Base-by-base conservation (phyloP, 2,888 invertebrate species). In the Spodoptera picta region DNA sequence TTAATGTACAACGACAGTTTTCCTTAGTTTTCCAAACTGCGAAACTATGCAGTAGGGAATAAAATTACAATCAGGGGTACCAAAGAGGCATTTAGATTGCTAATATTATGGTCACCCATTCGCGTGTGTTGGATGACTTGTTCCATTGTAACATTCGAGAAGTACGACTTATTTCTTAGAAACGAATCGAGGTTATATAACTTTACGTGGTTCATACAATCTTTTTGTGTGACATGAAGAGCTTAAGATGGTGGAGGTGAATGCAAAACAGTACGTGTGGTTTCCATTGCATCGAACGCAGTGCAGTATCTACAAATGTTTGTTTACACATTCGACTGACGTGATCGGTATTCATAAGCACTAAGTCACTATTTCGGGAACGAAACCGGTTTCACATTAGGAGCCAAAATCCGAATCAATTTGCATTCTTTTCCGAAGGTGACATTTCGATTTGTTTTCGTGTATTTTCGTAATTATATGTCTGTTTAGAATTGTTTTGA, bases 261-360 rank as follows among this genome's bases (percentile, higher is more conserved):
- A 78, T 76, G 75, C 70, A 71, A 71, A 76, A 75, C 52, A 69
- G 67, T 69, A 51, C 68, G 65, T 65, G 59, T 58, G 64, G 61
- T 68, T 52, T 69, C 54, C 54, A 74, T 67, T 74, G 69, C 72
- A 75, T 73, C 64, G 50, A 64, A 61, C 72, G 70, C 65, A 64
- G 57, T 73, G 69, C 61, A 51, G 60, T 60, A 55, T 72, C 59
- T 68, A 64, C 58, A 66, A 27, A 54, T 69, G 61, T 74, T 76
- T 78, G 73, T 79, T 74, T 75, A 73, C 75, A 64, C 56, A 64
- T 73, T 64, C 9, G 53, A 50, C 49, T 73, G 64, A 77, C 71
- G 75, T 75, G 75, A 69, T 66, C 68, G 60, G 73, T 73, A 81
- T 72, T 77, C 53, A 53, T 80, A 65, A 73, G 60, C 66, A 65